Percentiles rank a stretch among this genome's conserved stretches.
Conservation (phyloP, 2,113 vertebrate genomes). For the Siphamia tubifer region DNA sequence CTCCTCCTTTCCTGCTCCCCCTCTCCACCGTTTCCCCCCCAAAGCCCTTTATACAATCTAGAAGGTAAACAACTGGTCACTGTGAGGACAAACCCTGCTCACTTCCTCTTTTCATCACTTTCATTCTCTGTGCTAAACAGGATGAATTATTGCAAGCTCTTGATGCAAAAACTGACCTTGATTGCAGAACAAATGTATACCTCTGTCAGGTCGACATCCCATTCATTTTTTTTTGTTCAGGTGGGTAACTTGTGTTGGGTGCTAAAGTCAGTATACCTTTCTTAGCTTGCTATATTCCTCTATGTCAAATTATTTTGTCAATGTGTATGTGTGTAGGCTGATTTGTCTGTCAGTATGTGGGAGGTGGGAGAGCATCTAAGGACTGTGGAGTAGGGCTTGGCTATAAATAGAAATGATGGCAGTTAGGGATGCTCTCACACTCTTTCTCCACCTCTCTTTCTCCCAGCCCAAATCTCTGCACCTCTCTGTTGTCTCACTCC, state of each 20-base stretch:
- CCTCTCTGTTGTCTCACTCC: slow-evolving; percentile 57
- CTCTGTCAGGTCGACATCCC: slow-evolving; percentile 19
- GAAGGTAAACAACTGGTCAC: slow-evolving; percentile 84
- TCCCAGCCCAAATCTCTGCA: slow-evolving; percentile 65
- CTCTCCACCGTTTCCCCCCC: slow-evolving; percentile 20
- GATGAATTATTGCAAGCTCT: slow-evolving; percentile 48
- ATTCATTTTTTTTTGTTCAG: slow-evolving; percentile 21
- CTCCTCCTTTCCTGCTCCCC: slow-evolving; percentile 37
- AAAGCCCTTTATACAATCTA: slow-evolving; percentile 77
- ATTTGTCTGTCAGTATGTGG: slow-evolving; percentile 51
- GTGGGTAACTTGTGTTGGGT: background rate
- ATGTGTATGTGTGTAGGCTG: slow-evolving; percentile 32
- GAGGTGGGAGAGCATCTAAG: slow-evolving; percentile 65
- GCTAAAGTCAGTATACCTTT: background rate
- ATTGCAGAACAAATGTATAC: slow-evolving; percentile 32
- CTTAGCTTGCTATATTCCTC: slow-evolving; percentile 10
- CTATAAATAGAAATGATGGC: slow-evolving; percentile 74
- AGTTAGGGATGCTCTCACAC: slow-evolving; percentile 69
- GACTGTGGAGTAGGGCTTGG: slow-evolving; percentile 64
- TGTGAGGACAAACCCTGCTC: slow-evolving; percentile 58
- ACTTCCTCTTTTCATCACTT: slow-evolving; percentile 42
- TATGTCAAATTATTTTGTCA: slow-evolving; percentile 24
- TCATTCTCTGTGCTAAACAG: slow-evolving; percentile 39
- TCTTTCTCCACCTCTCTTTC: slow-evolving; percentile 52
- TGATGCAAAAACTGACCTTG: slow-evolving; percentile 41